A percentile compares a stretch with the other conserved stretches of the same genome.
phyloP scores from a whole-genome alignment of 2,113 vertebrate genomes.

The Hemibates koningsi region DNA sequence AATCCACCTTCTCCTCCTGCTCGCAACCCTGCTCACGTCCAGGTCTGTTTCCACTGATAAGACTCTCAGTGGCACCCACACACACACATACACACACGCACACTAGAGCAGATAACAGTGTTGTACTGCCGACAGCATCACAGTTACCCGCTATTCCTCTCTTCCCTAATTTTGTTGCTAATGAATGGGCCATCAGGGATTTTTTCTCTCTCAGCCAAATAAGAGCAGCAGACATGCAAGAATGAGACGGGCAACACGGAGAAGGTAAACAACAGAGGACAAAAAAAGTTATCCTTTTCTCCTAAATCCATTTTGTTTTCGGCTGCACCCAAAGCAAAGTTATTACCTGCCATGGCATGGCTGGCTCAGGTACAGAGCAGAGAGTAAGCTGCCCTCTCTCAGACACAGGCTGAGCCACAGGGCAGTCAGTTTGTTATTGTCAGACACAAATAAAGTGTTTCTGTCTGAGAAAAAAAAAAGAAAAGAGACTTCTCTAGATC shows the following conservation, averaged over 20 bases:
- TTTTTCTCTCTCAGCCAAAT: not conserved
- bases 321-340: conserved; percentile 27
- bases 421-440: not conserved
- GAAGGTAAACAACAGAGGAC: not conserved
- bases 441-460: conserved; percentile 1
- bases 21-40: conserved; percentile 59
- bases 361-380: not conserved
- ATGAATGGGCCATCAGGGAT: conserved; percentile 59
- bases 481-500: not conserved
- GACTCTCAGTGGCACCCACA: conserved; percentile 21
- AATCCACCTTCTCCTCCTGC: conserved; percentile 10
- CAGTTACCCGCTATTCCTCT: conserved; percentile 32
- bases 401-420: not conserved
- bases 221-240: not conserved
- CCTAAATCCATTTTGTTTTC: conserved; percentile 14
- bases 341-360: conserved; percentile 31
- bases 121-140: conserved; percentile 34
- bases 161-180: conserved; percentile 30
- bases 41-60: conserved; percentile 69
- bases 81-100: not conserved
- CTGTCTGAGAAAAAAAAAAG: not conserved
- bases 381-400: conserved; percentile 1
- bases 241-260: not conserved
- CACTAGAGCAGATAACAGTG: conserved; percentile 12
- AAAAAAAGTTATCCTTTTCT: not conserved